phyloP scores from a whole-genome alignment of 2,113 vertebrate genomes.

The Corydoras sp. region DNA sequence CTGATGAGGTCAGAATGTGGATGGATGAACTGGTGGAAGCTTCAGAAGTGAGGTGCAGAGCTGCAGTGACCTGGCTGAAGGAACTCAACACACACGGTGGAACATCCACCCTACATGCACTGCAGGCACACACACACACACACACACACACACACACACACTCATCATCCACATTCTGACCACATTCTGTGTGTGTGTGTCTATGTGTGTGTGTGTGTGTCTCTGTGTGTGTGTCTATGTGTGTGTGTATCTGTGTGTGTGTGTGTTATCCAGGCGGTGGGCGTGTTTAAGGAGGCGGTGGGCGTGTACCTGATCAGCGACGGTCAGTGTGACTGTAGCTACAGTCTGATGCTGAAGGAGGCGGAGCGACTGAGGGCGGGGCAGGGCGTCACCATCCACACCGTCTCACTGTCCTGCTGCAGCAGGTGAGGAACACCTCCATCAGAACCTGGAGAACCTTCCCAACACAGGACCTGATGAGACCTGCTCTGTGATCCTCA shows the following conservation, averaged over 20 bases:
- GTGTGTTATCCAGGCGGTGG: conserved; percentile 60
- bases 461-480: background rate
- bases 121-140: conserved; percentile 54
- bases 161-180: too few species aligned
- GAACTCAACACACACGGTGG: conserved; percentile 58
- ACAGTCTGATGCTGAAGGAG: conserved; percentile 62
- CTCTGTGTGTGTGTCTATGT: too few species aligned
- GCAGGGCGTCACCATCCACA: conserved; percentile 63
- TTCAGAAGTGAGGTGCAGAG: conserved; percentile 59
- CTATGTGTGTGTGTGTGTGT: too few species aligned
- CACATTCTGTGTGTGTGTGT: too few species aligned
- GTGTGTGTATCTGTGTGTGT: background rate
- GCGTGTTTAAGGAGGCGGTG: conserved; percentile 57
- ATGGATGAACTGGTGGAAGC: conserved; percentile 61
- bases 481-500: conserved; percentile 45
- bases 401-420: conserved; percentile 62
- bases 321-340: conserved; percentile 72
- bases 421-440: conserved; percentile 53
- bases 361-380: conserved; percentile 50
- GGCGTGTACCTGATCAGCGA: conserved; percentile 75
- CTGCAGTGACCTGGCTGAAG: conserved; percentile 69
- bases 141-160: too few species aligned
- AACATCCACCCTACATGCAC: conserved; percentile 66
- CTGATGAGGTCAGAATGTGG: conserved; percentile 61
- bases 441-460: too few species aligned